Evolutionary conservation across 2,797 vertebrate species (phyloP).

Genomic region (Pyrocephalus nanus): DNA sequence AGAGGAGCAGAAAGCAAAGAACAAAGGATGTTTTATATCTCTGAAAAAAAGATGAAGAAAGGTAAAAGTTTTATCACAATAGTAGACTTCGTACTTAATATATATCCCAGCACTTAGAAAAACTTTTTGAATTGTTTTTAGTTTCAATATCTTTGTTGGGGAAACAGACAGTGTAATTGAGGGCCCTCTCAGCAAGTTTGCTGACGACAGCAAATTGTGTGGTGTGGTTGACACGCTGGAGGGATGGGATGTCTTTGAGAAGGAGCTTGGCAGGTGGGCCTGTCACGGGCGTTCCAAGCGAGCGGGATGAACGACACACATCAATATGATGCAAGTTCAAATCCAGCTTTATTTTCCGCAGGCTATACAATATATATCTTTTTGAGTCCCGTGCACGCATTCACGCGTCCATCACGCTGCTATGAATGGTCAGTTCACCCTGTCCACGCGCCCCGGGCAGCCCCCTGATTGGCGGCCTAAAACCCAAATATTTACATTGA

Average conservation of each 20-base stretch:
- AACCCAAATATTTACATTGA: no score
- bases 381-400: no score
- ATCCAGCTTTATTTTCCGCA: no score
- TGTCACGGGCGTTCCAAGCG: no score
- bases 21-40: background rate
- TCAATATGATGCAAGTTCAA: no score
- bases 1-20: background rate
- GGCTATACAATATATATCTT: no score
- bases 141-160: background rate
- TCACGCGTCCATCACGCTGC: no score
- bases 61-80: background rate
- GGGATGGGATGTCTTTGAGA: background rate
- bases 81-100: background rate
- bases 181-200: background rate
- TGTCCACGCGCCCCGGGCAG: no score
- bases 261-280: background rate
- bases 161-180: background rate
- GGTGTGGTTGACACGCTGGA: background rate
- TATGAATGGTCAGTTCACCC: no score
- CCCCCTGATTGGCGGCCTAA: no score
- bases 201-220: background rate
- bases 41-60: background rate
- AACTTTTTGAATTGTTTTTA: background rate
- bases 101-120: background rate
- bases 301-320: no score